phyloP scores from a whole-genome alignment of 1,140 invertebrate genomes.

The Scaptomyza montana region DNA sequence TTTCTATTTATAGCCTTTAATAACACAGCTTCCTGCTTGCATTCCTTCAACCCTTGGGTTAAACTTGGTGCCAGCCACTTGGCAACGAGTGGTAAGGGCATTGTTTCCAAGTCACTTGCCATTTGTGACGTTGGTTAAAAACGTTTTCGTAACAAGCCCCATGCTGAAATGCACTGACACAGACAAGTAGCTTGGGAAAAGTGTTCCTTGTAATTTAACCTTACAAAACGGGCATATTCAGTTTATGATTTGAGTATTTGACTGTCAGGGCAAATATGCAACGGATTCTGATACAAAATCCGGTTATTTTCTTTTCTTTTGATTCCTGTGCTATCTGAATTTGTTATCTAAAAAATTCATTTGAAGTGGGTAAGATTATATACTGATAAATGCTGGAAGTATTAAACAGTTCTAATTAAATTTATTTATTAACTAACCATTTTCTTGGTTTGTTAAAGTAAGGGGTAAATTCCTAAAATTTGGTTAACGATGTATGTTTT shows the following conservation, averaged over 20 bases:
- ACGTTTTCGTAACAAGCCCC: slow-evolving; percentile 25
- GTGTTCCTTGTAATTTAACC: background rate
- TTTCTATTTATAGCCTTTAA: slow-evolving; percentile 53
- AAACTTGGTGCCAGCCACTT: slow-evolving; percentile 38
- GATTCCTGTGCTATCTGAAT: background rate
- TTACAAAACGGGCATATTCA: background rate
- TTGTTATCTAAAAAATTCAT: slow-evolving; percentile 6
- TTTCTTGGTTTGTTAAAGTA: no score
- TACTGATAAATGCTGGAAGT: background rate
- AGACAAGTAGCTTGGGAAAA: slow-evolving; percentile 5
- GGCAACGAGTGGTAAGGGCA: slow-evolving; percentile 21
- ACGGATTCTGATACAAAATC: background rate
- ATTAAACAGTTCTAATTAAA: no score
- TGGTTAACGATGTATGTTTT: no score
- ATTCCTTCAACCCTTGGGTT: background rate
- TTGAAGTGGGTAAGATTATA: background rate
- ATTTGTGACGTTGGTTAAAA: slow-evolving; percentile 43
- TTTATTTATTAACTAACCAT: no score
- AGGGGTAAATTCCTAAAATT: no score
- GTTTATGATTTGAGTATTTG: background rate
- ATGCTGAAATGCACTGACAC: slow-evolving; percentile 29
- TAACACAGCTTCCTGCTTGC: slow-evolving; percentile 32
- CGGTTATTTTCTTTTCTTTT: background rate
- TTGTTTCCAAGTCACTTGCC: slow-evolving; percentile 65
- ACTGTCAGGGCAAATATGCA: background rate